Evolutionary conservation across 2,888 invertebrate genomes (phyloP).

Genomic region (Acrobasis consociella): DNA sequence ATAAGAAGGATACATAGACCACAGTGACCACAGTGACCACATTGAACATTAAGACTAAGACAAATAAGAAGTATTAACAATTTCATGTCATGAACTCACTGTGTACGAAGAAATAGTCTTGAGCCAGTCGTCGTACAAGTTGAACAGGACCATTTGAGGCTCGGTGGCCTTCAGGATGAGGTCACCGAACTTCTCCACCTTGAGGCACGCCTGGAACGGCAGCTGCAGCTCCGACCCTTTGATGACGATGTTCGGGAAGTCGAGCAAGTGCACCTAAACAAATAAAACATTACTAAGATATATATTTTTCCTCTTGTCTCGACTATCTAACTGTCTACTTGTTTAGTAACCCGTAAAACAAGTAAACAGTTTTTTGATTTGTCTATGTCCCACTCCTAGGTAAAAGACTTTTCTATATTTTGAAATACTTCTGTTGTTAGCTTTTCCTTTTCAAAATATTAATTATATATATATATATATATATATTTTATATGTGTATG

Average conservation of each 20-base stretch:
- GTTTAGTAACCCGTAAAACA: too few relatives aligned
- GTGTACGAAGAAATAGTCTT: conserved; percentile 99
- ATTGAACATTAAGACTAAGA: not conserved
- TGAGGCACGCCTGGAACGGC: conserved; percentile 99
- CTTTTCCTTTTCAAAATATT: too few relatives aligned
- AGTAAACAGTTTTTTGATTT: too few relatives aligned
- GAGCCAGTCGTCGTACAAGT: conserved; percentile 99
- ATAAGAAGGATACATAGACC: too few relatives aligned
- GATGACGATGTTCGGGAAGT: conserved; percentile 99
- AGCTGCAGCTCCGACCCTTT: conserved; percentile 99
- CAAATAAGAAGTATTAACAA: not conserved
- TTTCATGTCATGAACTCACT: conserved; percentile 52
- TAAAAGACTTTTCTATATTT: too few relatives aligned
- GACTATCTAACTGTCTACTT: too few relatives aligned
- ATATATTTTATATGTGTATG: too few relatives aligned
- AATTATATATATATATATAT: too few relatives aligned
- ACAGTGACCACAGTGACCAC: too few relatives aligned
- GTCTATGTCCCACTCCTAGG: too few relatives aligned
- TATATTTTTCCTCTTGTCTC: too few relatives aligned
- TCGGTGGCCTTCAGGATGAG: conserved; percentile 99
- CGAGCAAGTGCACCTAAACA: conserved; percentile 94
- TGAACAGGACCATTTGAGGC: conserved; percentile 99
- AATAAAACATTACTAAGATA: not conserved
- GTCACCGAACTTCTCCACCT: conserved; percentile 99
- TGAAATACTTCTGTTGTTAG: too few relatives aligned